phyloP scores from a whole-genome alignment of 2,888 invertebrate species.

The Epirrhoe alternata region DNA sequence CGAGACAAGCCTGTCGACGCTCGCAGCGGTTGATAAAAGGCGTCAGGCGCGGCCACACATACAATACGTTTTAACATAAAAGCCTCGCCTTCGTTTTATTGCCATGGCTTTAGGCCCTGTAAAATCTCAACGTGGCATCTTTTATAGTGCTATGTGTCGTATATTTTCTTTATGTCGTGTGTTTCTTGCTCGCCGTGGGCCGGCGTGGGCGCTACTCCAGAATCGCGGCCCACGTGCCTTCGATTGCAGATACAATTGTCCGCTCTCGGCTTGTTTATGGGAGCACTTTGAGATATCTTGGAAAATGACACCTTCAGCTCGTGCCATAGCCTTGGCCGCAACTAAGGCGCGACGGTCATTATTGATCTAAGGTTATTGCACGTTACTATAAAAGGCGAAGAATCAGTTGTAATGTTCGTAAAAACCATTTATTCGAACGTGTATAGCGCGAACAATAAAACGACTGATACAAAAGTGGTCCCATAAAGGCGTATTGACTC shows the following conservation, averaged over 20 bases:
- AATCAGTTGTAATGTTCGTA: slow-evolving; percentile 26
- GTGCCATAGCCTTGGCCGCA: slow-evolving; percentile 58
- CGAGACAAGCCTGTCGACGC: slow-evolving; percentile 43
- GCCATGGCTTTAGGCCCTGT: slow-evolving; percentile 65
- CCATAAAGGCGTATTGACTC: slow-evolving; percentile 51
- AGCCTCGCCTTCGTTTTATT: slow-evolving; percentile 72
- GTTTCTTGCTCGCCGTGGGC: slow-evolving; percentile 57
- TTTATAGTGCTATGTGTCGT: slow-evolving; percentile 71
- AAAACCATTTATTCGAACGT: slow-evolving; percentile 41
- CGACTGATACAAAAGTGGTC: slow-evolving; percentile 47
- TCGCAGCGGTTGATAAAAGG: slow-evolving; percentile 45
- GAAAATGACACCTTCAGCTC: slow-evolving; percentile 71
- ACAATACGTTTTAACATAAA: slow-evolving; percentile 71
- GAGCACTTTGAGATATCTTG: slow-evolving; percentile 66
- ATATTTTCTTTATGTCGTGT: slow-evolving; percentile 74
- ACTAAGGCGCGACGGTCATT: slow-evolving; percentile 27
- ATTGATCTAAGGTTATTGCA: slow-evolving; percentile 29
- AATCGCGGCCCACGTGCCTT: slow-evolving; percentile 74
- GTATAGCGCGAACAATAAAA: slow-evolving; percentile 47
- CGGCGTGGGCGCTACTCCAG: slow-evolving; percentile 81
- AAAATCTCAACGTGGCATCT: slow-evolving; percentile 73
- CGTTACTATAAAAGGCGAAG: slow-evolving; percentile 27
- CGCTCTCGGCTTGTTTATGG: slow-evolving; percentile 74
- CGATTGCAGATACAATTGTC: slow-evolving; percentile 78
- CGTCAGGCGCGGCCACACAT: slow-evolving; percentile 59